These are phyloP conservation scores for Sciurus carolinensis DNA, from an alignment of 2,797 vertebrate genomes.

Conservation along the genomic window DNA sequence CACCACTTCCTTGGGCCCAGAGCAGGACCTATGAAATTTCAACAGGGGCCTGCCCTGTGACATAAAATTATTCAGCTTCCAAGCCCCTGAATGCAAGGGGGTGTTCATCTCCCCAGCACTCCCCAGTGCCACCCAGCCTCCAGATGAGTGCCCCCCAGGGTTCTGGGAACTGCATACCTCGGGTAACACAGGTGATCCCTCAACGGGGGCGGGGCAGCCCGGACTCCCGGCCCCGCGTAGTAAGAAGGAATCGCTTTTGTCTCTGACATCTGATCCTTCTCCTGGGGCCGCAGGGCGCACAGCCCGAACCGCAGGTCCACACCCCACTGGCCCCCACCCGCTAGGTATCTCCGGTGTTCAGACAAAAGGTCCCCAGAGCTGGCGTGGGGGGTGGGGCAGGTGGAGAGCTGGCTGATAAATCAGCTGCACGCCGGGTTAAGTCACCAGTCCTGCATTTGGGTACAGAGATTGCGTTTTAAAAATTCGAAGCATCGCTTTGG, in stretches of 20 bases:
- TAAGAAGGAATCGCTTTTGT: constrained; percentile 78
- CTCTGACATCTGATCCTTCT: constrained; percentile 57
- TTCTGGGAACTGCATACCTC: constrained; percentile 60
- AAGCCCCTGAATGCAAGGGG: not conserved
- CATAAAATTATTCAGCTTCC: constrained; percentile 51
- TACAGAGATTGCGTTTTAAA: not conserved
- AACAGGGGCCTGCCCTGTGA: constrained; percentile 90
- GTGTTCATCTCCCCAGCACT: not conserved
- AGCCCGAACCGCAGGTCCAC: not conserved
- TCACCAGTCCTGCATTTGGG: constrained; percentile 18
- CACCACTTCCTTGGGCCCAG: constrained; percentile 52
- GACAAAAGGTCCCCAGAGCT: constrained; percentile 82
- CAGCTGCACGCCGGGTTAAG: not conserved
- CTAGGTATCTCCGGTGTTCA: constrained; percentile 63
- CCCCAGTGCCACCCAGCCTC: constrained; percentile 47
- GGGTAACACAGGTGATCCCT: constrained; percentile 58
- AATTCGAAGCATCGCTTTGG: constrained; percentile 81
- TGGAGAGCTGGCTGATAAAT: not conserved
- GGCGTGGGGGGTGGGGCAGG: constrained; percentile 51
- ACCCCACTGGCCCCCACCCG: not conserved
- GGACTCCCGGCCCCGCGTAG: constrained; percentile 77
- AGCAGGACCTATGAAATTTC: constrained; percentile 80
- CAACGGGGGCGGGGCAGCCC: constrained; percentile 74
- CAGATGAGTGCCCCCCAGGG: not conserved
- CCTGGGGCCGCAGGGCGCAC: not conserved